phyloP scores from a whole-genome alignment of 2,797 vertebrate genomes.

The Todus mexicanus region DNA sequence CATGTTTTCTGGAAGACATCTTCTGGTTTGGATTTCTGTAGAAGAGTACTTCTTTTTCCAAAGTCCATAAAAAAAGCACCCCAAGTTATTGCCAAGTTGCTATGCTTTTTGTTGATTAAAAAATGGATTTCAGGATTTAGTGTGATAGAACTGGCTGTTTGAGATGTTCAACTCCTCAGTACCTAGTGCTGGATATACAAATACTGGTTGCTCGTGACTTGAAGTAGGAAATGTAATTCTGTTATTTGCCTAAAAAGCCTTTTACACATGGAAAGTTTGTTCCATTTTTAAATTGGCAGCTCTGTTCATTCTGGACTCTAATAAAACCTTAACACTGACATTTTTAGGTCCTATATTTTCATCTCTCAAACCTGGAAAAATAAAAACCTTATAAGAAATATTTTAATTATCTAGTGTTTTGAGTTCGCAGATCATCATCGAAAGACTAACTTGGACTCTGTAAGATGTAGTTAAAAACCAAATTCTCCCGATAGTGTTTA shows the following conservation, averaged over 20 bases:
- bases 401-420: not conserved
- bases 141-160: not conserved
- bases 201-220: not conserved
- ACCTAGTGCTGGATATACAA: not conserved
- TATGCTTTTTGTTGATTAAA: not conserved
- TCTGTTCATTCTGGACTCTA: not conserved
- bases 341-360: not conserved
- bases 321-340: accelerated
- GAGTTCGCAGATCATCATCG: not conserved
- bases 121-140: not conserved
- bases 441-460: not conserved
- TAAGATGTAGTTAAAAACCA: not conserved
- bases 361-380: not conserved
- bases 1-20: not conserved
- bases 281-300: not conserved
- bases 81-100: not conserved
- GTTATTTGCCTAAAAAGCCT: not conserved
- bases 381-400: not conserved
- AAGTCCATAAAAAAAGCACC: too few relatives aligned
- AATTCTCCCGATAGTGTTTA: not conserved
- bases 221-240: not conserved
- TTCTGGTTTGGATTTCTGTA: not conserved
- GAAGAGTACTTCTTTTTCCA: not conserved
- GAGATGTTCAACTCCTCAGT: not conserved
- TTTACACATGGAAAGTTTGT: not conserved